These are phyloP conservation scores for Paralichthys olivaceus DNA, from an alignment of 2,113 vertebrate species.

Conservation along the genomic window DNA sequence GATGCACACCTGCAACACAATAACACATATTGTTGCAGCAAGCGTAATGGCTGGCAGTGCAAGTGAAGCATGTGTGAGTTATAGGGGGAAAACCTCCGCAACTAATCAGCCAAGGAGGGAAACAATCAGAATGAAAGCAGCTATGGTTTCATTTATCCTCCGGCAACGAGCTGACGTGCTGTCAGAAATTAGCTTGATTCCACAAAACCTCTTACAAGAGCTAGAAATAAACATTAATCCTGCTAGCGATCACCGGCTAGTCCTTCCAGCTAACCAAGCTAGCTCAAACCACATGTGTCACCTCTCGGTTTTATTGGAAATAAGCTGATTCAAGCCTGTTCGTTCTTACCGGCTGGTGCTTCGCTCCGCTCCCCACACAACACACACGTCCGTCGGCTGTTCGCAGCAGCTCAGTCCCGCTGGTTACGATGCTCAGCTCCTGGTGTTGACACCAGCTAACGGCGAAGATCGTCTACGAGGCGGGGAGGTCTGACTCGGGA, in stretches of 20 bases:
- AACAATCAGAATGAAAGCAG: constrained; percentile 11
- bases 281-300: constrained; percentile 24
- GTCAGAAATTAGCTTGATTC: rapidly evolving
- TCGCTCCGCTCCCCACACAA: neutral
- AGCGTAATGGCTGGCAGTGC: neutral
- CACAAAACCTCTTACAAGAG: neutral
- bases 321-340: neutral
- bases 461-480: constrained; percentile 31
- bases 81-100: neutral
- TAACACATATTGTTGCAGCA: neutral
- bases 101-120: neutral
- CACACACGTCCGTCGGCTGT: neutral
- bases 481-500: rapidly evolving
- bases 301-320: neutral
- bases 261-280: constrained; percentile 18
- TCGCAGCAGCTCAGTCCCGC: neutral
- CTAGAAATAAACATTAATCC: neutral
- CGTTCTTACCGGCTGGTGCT: constrained; percentile 11
- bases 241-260: constrained; percentile 26
- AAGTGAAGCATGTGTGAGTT: neutral
- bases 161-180: neutral
- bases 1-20: neutral
- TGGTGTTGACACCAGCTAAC: constrained; percentile 48
- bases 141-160: neutral
- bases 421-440: constrained; percentile 13